Evolutionary conservation across 2,113 vertebrate genomes (phyloP).

Genomic region (Megaceryle maxima): DNA sequence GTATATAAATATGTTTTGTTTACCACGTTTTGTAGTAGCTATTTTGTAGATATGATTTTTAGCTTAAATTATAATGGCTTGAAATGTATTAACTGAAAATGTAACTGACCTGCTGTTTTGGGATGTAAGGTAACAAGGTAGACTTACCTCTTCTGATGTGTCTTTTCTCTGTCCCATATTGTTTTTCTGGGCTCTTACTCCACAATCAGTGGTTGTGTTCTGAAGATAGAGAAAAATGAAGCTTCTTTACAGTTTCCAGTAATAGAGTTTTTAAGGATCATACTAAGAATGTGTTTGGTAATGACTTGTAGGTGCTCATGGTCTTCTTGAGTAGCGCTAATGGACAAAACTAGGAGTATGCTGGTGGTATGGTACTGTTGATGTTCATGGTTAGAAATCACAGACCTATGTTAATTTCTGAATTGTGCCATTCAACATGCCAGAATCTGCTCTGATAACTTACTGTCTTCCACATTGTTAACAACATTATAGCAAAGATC

Average conservation of each 20-base stretch:
- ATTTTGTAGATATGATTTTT: background rate
- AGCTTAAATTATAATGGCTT: background rate
- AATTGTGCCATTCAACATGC: background rate
- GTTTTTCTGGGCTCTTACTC: background rate
- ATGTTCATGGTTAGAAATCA: background rate
- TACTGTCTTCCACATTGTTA: background rate
- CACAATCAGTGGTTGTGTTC: background rate
- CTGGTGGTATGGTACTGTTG: too few relatives aligned
- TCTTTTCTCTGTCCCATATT: background rate
- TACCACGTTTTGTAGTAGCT: background rate
- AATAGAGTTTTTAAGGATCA: background rate
- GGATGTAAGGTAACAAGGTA: background rate
- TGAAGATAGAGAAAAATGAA: background rate
- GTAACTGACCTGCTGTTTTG: background rate
- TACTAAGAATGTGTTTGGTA: background rate
- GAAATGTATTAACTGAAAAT: background rate
- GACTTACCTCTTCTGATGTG: fast-evolving
- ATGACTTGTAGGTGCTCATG: too few relatives aligned
- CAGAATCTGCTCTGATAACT: background rate
- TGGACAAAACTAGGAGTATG: background rate
- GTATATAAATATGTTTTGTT: background rate
- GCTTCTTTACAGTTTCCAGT: background rate
- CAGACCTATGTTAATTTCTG: background rate
- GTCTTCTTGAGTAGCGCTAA: background rate
- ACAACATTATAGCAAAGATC: background rate